phyloP scores from a whole-genome alignment of 2,797 vertebrate genomes.

The Percopsis omiscomaycus region DNA sequence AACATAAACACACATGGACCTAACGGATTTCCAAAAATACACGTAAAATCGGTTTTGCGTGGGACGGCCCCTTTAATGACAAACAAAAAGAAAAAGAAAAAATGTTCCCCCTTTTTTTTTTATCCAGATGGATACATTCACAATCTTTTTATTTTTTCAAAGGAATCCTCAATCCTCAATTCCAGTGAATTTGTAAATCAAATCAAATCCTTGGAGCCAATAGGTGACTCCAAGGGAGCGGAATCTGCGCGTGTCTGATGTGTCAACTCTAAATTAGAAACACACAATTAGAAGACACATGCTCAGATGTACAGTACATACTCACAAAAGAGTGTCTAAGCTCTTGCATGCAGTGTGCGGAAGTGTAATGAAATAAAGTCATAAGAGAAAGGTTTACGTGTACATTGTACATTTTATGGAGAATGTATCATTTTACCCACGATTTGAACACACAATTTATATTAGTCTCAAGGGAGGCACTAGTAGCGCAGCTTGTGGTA shows the following conservation, averaged over 20 bases:
- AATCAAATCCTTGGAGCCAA: conserved; percentile 4
- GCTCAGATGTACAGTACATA: conserved; percentile 26
- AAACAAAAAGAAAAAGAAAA: too few relatives aligned
- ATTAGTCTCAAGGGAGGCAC: conserved; percentile 30
- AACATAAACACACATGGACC: too few relatives aligned
- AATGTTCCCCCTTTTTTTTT: not conserved
- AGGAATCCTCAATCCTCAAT: too few relatives aligned
- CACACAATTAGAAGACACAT: conserved; percentile 27
- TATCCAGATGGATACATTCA: too few relatives aligned
- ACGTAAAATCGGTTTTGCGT: too few relatives aligned
- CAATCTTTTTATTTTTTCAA: too few relatives aligned
- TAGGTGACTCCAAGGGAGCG: conserved; percentile 40
- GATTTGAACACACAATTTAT: conserved; percentile 29
- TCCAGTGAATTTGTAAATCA: too few relatives aligned
- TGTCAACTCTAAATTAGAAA: conserved; percentile 26
- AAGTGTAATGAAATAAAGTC: conserved; percentile 19
- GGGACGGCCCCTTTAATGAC: conserved; percentile 19
- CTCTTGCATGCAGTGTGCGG: conserved; percentile 17
- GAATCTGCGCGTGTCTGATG: conserved; percentile 32
- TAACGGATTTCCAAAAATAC: too few relatives aligned
- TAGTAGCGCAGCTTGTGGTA: conserved; percentile 28
- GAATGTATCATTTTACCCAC: conserved; percentile 45
- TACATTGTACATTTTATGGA: conserved; percentile 20
- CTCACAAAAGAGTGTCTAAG: not conserved
- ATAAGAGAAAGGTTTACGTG: conserved; percentile 29